phyloP scores from a whole-genome alignment of 2,888 invertebrate species.

The Acleris emargana region DNA sequence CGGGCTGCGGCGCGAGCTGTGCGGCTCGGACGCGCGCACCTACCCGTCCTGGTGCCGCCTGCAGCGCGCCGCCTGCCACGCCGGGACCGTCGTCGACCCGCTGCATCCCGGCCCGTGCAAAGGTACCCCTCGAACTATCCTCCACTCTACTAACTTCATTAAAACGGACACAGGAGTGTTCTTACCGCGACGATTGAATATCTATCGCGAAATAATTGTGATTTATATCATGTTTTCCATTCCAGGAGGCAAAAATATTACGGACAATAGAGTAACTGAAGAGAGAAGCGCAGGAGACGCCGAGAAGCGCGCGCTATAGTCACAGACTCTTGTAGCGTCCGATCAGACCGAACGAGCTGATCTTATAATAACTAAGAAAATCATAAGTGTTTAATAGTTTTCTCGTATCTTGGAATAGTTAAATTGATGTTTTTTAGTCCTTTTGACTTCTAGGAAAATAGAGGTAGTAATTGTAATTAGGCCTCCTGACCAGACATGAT shows the following conservation, averaged over 20 bases:
- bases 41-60: conserved; percentile 92
- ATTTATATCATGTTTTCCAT: conserved; percentile 39
- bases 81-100: conserved; percentile 89
- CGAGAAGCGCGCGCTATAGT: conserved; percentile 66
- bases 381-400: conserved; percentile 1
- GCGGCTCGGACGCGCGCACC: conserved; percentile 89
- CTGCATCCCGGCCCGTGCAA: conserved; percentile 87
- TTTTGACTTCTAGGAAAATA: conserved; percentile 21
- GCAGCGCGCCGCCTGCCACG: conserved; percentile 89
- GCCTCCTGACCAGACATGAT: conserved; percentile 1
- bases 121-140: conserved; percentile 48
- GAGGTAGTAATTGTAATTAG: conserved; percentile 1
- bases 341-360: background rate
- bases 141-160: background rate
- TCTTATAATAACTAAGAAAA: background rate
- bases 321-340: conserved; percentile 53
- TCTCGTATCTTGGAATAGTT: conserved; percentile 12
- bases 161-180: too few species aligned
- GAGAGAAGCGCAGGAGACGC: conserved; percentile 58
- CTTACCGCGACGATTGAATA: too few species aligned
- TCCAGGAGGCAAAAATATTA: conserved; percentile 72
- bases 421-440: conserved; percentile 11
- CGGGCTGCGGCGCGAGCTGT: conserved; percentile 79
- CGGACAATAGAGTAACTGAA: conserved; percentile 72
- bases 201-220: background rate